Evolutionary conservation across 2,888 invertebrate species (phyloP).

Genomic region (Oligia fasciuncula): DNA sequence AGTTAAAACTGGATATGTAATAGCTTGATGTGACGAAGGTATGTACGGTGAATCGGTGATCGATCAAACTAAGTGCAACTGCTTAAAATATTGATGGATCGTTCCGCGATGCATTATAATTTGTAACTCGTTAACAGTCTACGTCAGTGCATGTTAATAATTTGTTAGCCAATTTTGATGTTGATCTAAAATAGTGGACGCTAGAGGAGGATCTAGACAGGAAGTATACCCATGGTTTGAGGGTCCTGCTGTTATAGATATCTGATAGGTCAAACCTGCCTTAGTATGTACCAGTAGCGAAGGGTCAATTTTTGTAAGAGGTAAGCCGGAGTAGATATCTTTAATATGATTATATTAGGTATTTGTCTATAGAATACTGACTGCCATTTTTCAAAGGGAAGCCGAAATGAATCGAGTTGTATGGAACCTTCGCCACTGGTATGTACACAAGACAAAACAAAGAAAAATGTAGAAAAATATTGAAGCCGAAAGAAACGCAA

Average conservation of each 20-base stretch:
- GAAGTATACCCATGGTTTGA: not conserved
- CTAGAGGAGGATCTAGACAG: not conserved
- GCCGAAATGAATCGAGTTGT: too few species aligned
- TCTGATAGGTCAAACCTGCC: not conserved
- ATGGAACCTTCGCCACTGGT: too few species aligned
- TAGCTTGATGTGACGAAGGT: not conserved
- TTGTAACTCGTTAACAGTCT: constrained; percentile 3
- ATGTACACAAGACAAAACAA: too few species aligned
- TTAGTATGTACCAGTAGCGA: not conserved
- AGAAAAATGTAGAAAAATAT: too few species aligned
- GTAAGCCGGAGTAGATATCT: too few species aligned
- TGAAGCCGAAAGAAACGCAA: too few species aligned
- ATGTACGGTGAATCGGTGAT: constrained; percentile 6
- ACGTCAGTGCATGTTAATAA: too few species aligned
- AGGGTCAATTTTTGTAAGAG: too few species aligned
- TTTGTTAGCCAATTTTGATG: constrained; percentile 4
- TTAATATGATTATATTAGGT: too few species aligned
- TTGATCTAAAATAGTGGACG: not conserved
- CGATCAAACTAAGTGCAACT: constrained; percentile 28
- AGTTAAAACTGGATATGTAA: not conserved
- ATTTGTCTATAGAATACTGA: too few species aligned
- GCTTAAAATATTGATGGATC: constrained; percentile 44
- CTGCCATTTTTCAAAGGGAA: too few species aligned
- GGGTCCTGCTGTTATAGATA: not conserved
- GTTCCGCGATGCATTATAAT: constrained; percentile 22